Base-by-base conservation (phyloP, 2,888 invertebrate species). In the Leptinotarsa haldemani region DNA sequence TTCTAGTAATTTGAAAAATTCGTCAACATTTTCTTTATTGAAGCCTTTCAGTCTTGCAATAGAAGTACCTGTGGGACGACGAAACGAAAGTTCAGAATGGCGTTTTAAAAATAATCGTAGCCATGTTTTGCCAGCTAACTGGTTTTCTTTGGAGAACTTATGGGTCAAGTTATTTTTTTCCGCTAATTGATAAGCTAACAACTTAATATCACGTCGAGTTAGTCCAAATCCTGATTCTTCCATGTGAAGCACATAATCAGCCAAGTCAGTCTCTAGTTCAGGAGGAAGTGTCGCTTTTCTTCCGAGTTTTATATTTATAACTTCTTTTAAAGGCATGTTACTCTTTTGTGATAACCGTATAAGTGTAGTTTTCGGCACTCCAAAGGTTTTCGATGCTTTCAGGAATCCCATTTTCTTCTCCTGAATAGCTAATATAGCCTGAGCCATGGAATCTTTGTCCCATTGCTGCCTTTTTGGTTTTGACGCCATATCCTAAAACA, bases 91-190 rank as follows among this genome's bases (percentile, higher is more conserved):
- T 15, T 16, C 5, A n/a, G 50, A 16, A 50, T 50, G 50, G 16
- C 50, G 50, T n/a, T 50, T 50, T 3, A 50, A n/a, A n/a, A 50
- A 50, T 50, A 50, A 50, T n/a, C 50, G 15, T n/a, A 50, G n/a
- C 50, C 50, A 50, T 50, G 50, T 50, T 50, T 50, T 50, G 50
- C 50, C 50, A 15, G 50, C 50, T 16, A n/a, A 50, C n/a, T 50
- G 16, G n/a, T 50, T 50, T 16, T 50, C 16, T 50, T 50, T 15
- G 15, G 50, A 50, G 2, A 50, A 50, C 50, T 15, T 16, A n/a
- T 50, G 50, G 16, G 15, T n/a, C n/a, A 50, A 16, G n/a, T 50
- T 16, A 50, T 50, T 50, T 50, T n/a, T 50, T 50, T 50, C 50
- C 50, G 16, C 50, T 50, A 50, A n/a, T n/a, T 50, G 50, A n/a